Conservation (phyloP, 2,797 vertebrate species). For the Melanotaenia pygmaea region DNA sequence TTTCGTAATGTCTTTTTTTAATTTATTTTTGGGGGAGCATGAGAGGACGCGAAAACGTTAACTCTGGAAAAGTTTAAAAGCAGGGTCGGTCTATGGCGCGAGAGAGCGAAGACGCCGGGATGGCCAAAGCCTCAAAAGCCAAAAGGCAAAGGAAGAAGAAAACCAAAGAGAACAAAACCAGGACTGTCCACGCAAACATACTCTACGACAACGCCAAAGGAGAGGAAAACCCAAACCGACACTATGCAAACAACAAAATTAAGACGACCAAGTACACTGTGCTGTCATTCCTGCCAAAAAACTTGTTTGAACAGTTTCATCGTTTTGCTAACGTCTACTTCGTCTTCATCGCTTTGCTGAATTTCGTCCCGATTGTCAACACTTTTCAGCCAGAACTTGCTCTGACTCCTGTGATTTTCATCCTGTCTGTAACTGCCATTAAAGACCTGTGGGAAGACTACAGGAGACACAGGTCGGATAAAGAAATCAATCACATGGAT, state of each 20-base stretch:
- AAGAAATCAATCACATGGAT: constrained; percentile 96
- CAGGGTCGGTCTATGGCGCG: constrained; percentile 76
- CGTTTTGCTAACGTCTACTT: constrained; percentile 98
- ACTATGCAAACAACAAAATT: constrained; percentile 89
- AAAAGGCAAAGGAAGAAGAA: constrained; percentile 83
- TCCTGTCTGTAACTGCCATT: constrained; percentile 93
- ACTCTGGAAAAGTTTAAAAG: constrained; percentile 74
- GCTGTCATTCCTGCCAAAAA: constrained; percentile 96
- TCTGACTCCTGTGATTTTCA: constrained; percentile 95
- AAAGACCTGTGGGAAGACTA: constrained; percentile 98
- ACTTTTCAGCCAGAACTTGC: constrained; percentile 96
- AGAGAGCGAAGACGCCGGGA: constrained; percentile 71
- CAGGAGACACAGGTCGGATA: constrained; percentile 92
- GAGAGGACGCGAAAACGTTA: constrained; percentile 52
- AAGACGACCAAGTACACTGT: constrained; percentile 97
- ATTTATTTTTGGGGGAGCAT: constrained; percentile 6
- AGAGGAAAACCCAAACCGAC: constrained; percentile 81
- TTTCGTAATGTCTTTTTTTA: neutral
- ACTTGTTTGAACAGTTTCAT: constrained; percentile 97
- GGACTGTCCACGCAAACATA: constrained; percentile 87
- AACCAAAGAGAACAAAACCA: constrained; percentile 83
- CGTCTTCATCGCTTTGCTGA: constrained; percentile 94
- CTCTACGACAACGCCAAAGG: constrained; percentile 78
- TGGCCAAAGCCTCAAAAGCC: constrained; percentile 64
- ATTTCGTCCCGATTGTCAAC: constrained; percentile 93